Base-by-base conservation (phyloP, 2,888 invertebrate genomes). In the Drosophila koepferae region DNA sequence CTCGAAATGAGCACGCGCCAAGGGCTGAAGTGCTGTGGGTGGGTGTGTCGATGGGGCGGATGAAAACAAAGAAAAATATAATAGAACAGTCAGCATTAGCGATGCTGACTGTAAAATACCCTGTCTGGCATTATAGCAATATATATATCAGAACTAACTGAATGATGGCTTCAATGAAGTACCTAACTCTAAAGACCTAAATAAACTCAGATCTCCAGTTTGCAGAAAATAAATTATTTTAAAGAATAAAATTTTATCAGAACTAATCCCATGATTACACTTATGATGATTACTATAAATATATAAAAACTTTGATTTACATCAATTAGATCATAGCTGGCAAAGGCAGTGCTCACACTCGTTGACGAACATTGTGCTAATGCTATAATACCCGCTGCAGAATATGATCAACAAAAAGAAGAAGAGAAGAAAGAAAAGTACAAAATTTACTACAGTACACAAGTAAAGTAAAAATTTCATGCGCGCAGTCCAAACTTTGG, bases 1-100 rank as follows among this genome's bases (percentile, higher is more conserved):
- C 90, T 89, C 74, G 89, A 86, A 84, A 86, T 83, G 79, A 83
- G 89, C 81, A 86, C 84, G 79, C 81, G 86, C 81, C 76, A 73
- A 66, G 72, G 55, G 70, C 73, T 75, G 67, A 65, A 54, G 55
- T 43, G 28, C 51, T 49, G 18, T 18, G 51, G 28, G 46, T 28
- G 56, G 18, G 46, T 31, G 53, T 49, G 51, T 38, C 38, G 38
- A 55, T 20, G 59, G 59, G 54, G 10, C 12, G 23, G 40, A 60
- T 34, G 48, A 66, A 59, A 75, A 63, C 31, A 67, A 60, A 63
- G 36, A 59, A 67, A 44, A 41, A 56, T 43, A 56, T 38, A 34
- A 46, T 65, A 49, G 31, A 43, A 34, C 18, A 44, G 0, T 7
- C 5, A 10, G 1, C n/a, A 10, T 23, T 14, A 2, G 12, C 7